A percentile compares a stretch with the other conserved stretches of the same genome.
phyloP scores from a whole-genome alignment of 2,113 vertebrate genomes.

The Rhinopomastus cyanomelas region DNA sequence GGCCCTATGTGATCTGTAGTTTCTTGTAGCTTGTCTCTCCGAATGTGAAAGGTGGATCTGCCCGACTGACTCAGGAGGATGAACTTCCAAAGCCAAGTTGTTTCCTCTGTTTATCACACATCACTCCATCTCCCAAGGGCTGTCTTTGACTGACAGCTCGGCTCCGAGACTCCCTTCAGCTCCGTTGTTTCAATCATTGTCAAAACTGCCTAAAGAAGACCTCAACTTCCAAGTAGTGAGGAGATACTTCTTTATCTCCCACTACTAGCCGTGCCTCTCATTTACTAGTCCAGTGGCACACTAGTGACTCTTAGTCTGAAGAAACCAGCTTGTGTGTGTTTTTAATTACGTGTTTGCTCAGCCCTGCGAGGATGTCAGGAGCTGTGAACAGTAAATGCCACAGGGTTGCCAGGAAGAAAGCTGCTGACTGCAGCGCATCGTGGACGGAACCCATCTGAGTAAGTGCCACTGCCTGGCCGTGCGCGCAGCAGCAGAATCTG shows the following conservation, averaged over 20 bases:
- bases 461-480: slow-evolving; percentile 48
- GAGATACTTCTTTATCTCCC: background rate
- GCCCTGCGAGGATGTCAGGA: slow-evolving; percentile 38
- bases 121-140: background rate
- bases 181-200: background rate
- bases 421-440: slow-evolving; percentile 31
- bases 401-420: slow-evolving; percentile 47
- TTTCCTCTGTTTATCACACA: background rate
- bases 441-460: slow-evolving; percentile 40
- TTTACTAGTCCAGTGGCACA: background rate
- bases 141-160: background rate
- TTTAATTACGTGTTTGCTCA: slow-evolving; percentile 45
- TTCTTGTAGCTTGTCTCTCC: background rate
- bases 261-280: background rate
- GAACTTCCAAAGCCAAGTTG: background rate
- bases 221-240: background rate
- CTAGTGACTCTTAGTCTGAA: background rate
- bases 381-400: slow-evolving; percentile 58
- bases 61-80: background rate
- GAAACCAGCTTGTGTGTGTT: background rate
- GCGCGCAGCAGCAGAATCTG: slow-evolving; percentile 50
- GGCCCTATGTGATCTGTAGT: background rate
- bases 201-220: background rate
- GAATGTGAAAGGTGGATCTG: background rate
- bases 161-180: background rate